phyloP scores from a whole-genome alignment of 2,113 vertebrate species.

The Sphyrna mokarran region DNA sequence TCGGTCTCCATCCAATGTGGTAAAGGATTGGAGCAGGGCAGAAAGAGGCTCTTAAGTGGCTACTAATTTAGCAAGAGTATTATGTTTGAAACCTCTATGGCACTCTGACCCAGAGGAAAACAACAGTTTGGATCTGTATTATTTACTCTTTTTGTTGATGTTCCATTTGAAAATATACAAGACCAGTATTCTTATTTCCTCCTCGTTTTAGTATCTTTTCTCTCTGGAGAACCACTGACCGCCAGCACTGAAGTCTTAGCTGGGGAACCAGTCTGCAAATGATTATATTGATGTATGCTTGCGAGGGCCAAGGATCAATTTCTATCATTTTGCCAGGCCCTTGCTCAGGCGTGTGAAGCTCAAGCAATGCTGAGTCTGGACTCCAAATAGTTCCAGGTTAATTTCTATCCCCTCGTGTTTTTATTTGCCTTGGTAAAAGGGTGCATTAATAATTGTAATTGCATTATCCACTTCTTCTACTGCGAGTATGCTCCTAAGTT shows the following conservation, averaged over 20 bases:
- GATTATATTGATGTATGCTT: neutral
- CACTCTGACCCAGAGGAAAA: neutral
- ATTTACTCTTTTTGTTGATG: no score
- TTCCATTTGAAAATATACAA: no score
- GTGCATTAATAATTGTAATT: neutral
- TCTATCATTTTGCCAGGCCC: neutral
- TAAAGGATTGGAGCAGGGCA: no score
- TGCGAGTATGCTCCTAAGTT: neutral
- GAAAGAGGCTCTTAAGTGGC: no score
- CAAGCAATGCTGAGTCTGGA: neutral
- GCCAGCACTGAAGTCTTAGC: neutral
- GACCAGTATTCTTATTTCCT: no score
- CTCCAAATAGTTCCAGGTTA: neutral
- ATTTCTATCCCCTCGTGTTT: neutral
- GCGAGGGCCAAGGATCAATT: neutral
- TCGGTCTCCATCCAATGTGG: no score
- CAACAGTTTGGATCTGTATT: no score
- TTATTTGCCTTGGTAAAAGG: neutral
- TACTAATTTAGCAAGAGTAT: neutral
- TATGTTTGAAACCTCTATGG: neutral
- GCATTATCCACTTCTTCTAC: neutral
- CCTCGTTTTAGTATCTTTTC: no score
- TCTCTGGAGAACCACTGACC: no score
- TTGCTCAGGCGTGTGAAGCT: neutral
- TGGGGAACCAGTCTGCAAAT: neutral